A percentile compares a stretch with the other conserved stretches of the same genome.
Conservation (phyloP, 2,113 vertebrate species). For the Ovis canadensis region DNA sequence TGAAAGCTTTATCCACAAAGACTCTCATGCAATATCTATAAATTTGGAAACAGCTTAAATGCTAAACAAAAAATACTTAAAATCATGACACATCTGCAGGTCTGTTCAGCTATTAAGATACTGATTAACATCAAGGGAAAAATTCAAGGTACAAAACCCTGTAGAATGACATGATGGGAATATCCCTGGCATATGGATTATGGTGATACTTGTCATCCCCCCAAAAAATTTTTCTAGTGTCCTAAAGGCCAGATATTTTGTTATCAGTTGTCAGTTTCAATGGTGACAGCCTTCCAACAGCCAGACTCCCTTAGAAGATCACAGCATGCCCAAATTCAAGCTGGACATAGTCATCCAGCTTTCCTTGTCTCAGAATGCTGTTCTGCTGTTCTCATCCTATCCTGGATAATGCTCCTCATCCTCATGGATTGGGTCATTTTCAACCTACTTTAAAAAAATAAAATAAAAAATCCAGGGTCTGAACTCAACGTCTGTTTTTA, state of each 20-base stretch:
- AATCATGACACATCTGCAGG: not conserved
- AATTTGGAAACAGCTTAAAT: not conserved
- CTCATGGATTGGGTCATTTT: not conserved
- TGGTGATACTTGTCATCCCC: not conserved
- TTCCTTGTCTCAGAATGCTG: not conserved
- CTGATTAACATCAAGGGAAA: not conserved
- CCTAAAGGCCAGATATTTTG: not conserved
- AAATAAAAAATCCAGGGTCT: not conserved
- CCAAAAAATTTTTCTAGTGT: not conserved
- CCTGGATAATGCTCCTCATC: not conserved
- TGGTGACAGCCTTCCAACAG: not conserved
- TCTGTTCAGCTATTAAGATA: not conserved
- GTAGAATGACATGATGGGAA: not conserved
- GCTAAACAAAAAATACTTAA: not conserved
- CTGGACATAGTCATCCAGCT: not conserved
- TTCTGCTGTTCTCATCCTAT: not conserved
- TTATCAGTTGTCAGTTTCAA: not conserved
- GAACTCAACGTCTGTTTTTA: not conserved
- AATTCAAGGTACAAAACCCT: not conserved
- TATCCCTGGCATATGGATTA: not conserved
- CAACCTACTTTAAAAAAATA: not conserved
- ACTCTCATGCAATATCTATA: not conserved
- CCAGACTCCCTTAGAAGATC: not conserved
- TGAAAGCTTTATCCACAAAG: not conserved
- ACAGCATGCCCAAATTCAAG: not conserved